Conservation (phyloP, 2,113 vertebrate species). For the Scomber scombrus region DNA sequence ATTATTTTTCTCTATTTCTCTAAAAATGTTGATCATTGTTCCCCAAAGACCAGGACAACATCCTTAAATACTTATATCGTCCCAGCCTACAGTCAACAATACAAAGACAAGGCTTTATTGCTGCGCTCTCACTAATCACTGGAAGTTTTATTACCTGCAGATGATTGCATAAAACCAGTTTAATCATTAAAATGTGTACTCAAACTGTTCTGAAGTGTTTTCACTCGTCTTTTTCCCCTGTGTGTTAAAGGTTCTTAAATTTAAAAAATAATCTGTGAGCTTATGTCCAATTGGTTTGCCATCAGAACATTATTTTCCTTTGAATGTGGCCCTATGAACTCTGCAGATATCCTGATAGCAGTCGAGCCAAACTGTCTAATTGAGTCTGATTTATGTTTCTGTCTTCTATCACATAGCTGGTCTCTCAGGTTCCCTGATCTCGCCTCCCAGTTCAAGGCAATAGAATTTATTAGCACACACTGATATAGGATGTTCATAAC, state of each 20-base stretch:
- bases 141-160: too few species aligned
- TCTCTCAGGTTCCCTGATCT: conserved; percentile 19
- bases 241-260: neutral
- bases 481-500: conserved; percentile 10
- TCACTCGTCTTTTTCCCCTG: too few species aligned
- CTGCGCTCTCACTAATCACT: too few species aligned
- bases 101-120: too few species aligned
- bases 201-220: neutral
- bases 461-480: conserved; percentile 1
- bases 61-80: too few species aligned
- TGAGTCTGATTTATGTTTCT: conserved; percentile 11
- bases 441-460: conserved; percentile 25
- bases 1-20: too few species aligned
- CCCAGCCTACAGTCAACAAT: too few species aligned
- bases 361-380: neutral
- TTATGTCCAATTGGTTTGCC: neutral
- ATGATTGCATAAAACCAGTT: too few species aligned
- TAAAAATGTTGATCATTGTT: too few species aligned
- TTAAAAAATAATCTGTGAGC: neutral
- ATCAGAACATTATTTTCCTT: neutral
- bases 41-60: too few species aligned
- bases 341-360: neutral
- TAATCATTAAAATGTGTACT: too few species aligned
- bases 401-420: conserved; percentile 38
- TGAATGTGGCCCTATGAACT: conserved; percentile 9